These are phyloP conservation scores for Odocoileus virginianus DNA, from an alignment of 2,113 vertebrate genomes.

Conservation along the genomic window DNA sequence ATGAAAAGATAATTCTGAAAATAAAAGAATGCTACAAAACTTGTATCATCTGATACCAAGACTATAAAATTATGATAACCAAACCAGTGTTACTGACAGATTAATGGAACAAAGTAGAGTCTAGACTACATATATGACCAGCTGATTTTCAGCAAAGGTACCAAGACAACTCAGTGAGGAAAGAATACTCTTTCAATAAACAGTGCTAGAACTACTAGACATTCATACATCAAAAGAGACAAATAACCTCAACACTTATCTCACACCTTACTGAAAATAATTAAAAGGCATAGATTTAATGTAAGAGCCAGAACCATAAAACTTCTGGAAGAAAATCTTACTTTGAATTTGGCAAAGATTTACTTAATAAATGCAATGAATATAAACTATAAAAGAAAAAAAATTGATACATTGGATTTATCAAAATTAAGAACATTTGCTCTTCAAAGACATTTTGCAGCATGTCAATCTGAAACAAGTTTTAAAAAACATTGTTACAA, in stretches of 20 bases:
- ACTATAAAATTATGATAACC: neutral
- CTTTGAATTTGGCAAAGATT: neutral
- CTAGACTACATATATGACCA: neutral
- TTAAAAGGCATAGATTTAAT: neutral
- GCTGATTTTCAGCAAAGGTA: neutral
- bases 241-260: neutral
- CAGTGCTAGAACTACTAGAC: neutral
- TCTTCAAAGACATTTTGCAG: conserved; percentile 2
- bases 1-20: conserved; percentile 22
- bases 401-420: neutral
- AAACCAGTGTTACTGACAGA: neutral
- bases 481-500: neutral
- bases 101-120: neutral
- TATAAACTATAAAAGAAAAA: neutral
- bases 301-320: neutral
- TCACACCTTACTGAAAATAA: neutral
- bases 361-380: neutral
- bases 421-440: neutral
- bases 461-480: neutral
- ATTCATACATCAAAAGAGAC: neutral
- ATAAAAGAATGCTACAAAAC: neutral
- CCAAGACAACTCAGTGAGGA: neutral
- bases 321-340: neutral
- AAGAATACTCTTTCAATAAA: neutral
- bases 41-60: neutral